Base-by-base conservation (phyloP, 2,888 invertebrate genomes). In the Eristalis arbustorum region DNA sequence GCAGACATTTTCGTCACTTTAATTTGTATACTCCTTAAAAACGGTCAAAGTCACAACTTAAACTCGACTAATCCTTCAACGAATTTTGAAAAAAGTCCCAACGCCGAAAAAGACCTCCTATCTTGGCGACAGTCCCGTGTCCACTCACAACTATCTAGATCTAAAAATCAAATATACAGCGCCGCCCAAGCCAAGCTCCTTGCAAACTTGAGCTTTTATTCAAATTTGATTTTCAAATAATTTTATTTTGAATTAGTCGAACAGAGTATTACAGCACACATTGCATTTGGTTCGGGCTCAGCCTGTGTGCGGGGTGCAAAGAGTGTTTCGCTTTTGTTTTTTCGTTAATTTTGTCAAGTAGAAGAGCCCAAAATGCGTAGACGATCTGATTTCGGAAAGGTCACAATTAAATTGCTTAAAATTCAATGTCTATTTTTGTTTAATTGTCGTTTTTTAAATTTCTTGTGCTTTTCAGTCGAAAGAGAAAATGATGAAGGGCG, bases 401-500 rank as follows among this genome's bases (percentile, higher is more conserved):
- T 34, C 14, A 56, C 28, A 34, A 73, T 42, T 4, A 40, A 71
- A 25, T 59, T 37, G 28, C 14, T 67, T 56, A 4, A 49, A 49
- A 14, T 67, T 40, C 49, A 10, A 34, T 28, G 42, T 63, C 42
- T 28, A 67, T 22, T 66, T 69, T 71, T 42, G 28, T 49, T 49
- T 49, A 66, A 64, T 69, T 63, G 67, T 78, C 73, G 67, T 68
- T 49, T 31, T 42, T 68, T 64, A 0, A 25, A 28, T 49, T 73
- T 61, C 14, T 42, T 23, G 2, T 63, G 18, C 18, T 49, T 79
- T 80, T 13, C 94, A 99, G 98, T 98, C 98, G 13, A 98, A 98
- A 93, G 99, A 99, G 92, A 99, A 99, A 93, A 99, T 99, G 99
- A 97, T 98, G 93, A 96, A 98, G 88, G 99, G 99, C 14, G 98